These are phyloP conservation scores for Lathamus discolor DNA, from an alignment of 2,113 vertebrate species.

Conservation along the genomic window DNA sequence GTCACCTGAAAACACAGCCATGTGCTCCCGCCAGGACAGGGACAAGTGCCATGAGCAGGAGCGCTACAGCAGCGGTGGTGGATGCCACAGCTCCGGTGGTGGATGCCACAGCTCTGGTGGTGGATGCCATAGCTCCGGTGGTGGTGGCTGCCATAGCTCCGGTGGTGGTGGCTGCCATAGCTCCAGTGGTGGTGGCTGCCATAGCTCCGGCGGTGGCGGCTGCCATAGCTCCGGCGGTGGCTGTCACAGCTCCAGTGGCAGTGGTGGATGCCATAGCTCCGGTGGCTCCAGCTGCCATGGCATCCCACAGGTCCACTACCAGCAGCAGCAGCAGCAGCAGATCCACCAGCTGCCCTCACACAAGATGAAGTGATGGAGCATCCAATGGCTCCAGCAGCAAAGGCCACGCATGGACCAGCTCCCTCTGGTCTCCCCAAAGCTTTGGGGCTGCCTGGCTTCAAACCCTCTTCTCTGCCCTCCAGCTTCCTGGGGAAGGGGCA, in stretches of 20 bases:
- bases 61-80: neutral
- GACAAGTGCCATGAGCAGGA: neutral
- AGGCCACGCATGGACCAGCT: fast-evolving
- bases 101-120: neutral
- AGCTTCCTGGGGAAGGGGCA: neutral
- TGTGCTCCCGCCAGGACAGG: slow-evolving; percentile 53
- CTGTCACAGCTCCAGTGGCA: neutral
- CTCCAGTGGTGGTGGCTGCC: neutral
- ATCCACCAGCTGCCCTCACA: neutral
- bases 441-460: neutral
- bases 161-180: neutral
- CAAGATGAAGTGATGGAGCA: neutral
- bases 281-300: neutral
- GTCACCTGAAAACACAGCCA: neutral
- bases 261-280: neutral
- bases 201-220: fast-evolving
- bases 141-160: neutral
- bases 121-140: neutral
- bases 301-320: neutral
- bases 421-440: neutral
- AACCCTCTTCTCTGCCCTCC: neutral
- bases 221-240: neutral
- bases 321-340: slow-evolving; percentile 3
- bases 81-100: neutral
- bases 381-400: neutral